Conservation (phyloP, 2,888 invertebrate genomes). For the Galeopsomyia nigrocyanea region DNA sequence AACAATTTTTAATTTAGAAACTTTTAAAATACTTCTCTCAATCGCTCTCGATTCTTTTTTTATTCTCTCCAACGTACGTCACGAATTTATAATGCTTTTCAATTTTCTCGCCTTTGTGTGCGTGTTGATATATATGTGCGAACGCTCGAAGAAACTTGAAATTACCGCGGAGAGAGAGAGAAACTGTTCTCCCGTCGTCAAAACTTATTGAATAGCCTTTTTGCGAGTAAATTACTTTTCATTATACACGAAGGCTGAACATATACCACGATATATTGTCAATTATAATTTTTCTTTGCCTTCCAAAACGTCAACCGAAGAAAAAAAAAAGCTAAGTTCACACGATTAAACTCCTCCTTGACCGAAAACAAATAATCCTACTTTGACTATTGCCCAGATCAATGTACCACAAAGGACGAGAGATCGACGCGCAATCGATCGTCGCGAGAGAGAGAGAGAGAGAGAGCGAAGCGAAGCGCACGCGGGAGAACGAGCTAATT, state of each 20-base stretch:
- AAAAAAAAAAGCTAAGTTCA: slow-evolving; percentile 19
- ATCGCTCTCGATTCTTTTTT: slow-evolving; percentile 4
- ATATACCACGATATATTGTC: not conserved
- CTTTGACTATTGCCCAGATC: slow-evolving; percentile 1
- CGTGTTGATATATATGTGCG: too few relatives aligned
- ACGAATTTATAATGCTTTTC: slow-evolving; percentile 24
- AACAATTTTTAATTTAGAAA: slow-evolving; percentile 44
- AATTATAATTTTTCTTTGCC: too few relatives aligned
- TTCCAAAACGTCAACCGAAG: too few relatives aligned
- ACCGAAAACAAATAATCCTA: slow-evolving; percentile 2
- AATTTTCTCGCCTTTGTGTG: slow-evolving; percentile 28
- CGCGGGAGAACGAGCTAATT: slow-evolving; percentile 42
- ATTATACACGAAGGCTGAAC: not conserved
- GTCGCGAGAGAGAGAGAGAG: not conserved
- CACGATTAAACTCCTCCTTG: not conserved
- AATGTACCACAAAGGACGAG: slow-evolving; percentile 1
- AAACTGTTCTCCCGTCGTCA: not conserved
- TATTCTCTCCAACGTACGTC: not conserved
- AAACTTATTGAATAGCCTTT: slow-evolving; percentile 1
- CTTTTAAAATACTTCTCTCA: slow-evolving; percentile 28
- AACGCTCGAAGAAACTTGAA: slow-evolving; percentile 1
- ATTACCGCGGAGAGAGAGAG: not conserved
- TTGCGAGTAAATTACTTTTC: slow-evolving; percentile 10
- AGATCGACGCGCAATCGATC: slow-evolving; percentile 39
- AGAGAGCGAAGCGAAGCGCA: not conserved